These are phyloP conservation scores for Ceratina japonica DNA, from an alignment of 1,140 invertebrate genomes.

Conservation along the genomic window DNA sequence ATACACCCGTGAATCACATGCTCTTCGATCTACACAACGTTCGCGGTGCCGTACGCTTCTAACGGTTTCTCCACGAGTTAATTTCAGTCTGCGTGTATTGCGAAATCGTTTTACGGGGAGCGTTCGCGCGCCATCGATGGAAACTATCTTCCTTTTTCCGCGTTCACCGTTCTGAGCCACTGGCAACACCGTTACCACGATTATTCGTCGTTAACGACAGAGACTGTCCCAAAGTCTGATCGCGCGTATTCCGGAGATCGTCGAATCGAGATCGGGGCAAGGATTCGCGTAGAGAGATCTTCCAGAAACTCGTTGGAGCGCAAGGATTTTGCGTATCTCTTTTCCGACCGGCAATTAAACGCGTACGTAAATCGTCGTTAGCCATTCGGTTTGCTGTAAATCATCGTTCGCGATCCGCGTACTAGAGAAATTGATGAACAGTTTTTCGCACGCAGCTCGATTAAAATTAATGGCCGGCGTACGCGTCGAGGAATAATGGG, in stretches of 20 bases:
- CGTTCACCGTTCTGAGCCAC: slow-evolving; percentile 8
- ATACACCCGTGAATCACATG: slow-evolving; percentile 68
- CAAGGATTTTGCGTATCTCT: too few relatives aligned
- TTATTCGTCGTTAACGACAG: background rate
- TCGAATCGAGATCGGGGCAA: too few relatives aligned
- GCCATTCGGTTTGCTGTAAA: background rate
- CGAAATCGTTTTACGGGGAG: slow-evolving; percentile 6
- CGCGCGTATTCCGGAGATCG: too few relatives aligned
- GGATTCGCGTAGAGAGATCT: background rate
- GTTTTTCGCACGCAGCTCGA: background rate
- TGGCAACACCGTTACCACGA: slow-evolving; percentile 3
- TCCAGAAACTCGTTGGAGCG: background rate
- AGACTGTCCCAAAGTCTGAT: too few relatives aligned
- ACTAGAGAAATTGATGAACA: background rate
- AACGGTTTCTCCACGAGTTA: slow-evolving; percentile 29
- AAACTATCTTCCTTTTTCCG: background rate
- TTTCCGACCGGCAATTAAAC: background rate
- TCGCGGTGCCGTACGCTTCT: slow-evolving; percentile 21
- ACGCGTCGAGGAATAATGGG: background rate
- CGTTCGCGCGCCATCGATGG: background rate
- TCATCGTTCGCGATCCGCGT: background rate
- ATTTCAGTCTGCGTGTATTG: slow-evolving; percentile 21
- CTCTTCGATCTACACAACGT: slow-evolving; percentile 48
- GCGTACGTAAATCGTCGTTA: slow-evolving; percentile 1
- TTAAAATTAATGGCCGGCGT: background rate